Percentiles rank a stretch among this genome's conserved stretches.
Evolutionary conservation across 2,797 vertebrate species (phyloP).

Genomic region (Argya squamiceps): DNA sequence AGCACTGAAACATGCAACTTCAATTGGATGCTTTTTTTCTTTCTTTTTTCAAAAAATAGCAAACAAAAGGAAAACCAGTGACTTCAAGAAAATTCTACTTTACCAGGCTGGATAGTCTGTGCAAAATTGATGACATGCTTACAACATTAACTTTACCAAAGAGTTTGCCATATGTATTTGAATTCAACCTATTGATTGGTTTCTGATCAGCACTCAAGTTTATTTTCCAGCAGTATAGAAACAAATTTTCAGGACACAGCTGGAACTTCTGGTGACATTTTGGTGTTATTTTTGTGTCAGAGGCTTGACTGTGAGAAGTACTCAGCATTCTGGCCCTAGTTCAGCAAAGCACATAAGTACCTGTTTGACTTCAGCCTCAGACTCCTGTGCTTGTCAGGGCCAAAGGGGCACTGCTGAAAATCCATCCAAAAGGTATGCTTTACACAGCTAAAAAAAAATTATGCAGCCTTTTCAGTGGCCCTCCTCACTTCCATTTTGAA

Average conservation of each 20-base stretch:
- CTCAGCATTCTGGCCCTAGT: background rate
- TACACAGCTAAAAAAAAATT: background rate
- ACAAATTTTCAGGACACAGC: background rate
- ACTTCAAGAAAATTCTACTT: background rate
- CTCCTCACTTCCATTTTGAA: background rate
- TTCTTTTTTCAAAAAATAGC: background rate
- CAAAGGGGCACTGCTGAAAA: background rate
- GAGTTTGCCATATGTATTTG: background rate
- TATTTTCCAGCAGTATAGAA: background rate
- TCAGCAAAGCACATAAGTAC: background rate
- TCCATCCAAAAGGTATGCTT: background rate
- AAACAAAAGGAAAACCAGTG: background rate
- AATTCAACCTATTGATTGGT: background rate
- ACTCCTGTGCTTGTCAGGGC: background rate
- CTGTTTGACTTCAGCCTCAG: background rate
- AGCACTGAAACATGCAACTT: background rate
- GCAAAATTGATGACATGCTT: background rate
- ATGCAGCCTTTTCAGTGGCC: background rate
- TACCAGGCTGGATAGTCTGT: background rate
- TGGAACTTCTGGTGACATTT: background rate
- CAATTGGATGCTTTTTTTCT: rapidly evolving
- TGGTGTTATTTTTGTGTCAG: background rate
- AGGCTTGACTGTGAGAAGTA: background rate
- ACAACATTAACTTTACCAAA: background rate
- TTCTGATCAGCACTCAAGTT: background rate